These are phyloP conservation scores for Mustelus asterias DNA, from an alignment of 2,113 vertebrate species.

Conservation along the genomic window DNA sequence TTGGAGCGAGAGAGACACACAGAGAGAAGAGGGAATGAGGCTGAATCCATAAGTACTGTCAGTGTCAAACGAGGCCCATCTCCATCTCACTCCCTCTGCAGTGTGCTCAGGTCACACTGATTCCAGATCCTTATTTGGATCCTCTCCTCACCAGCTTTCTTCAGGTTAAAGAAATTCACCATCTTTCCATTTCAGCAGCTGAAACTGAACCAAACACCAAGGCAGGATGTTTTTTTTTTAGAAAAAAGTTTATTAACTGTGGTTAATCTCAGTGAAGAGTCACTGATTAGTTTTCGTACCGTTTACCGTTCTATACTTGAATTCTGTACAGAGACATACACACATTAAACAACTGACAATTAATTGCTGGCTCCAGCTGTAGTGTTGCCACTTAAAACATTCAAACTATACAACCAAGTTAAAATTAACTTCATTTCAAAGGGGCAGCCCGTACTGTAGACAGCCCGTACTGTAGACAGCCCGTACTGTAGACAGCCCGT, in stretches of 20 bases:
- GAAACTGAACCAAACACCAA: neutral
- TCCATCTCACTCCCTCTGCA: neutral
- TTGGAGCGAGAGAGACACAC: neutral
- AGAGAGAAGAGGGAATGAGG: neutral
- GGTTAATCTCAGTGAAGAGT: neutral
- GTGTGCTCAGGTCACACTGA: neutral
- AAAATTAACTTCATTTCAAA: neutral
- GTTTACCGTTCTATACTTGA: neutral
- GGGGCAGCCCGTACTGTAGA: neutral
- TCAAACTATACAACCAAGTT: neutral
- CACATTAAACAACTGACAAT: neutral
- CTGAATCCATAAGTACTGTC: neutral
- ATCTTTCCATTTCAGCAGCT: neutral
- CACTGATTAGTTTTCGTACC: neutral
- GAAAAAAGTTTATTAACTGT: slow-evolving; percentile 19
- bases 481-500: neutral
- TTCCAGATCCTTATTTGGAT: neutral
- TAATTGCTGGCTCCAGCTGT: neutral
- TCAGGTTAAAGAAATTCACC: too few relatives aligned
- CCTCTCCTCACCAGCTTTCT: neutral
- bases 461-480: neutral
- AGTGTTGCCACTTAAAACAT: slow-evolving; percentile 28
- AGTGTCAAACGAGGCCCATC: neutral
- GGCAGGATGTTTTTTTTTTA: neutral
- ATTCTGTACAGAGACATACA: neutral